Evolutionary conservation across 2,113 vertebrate genomes (phyloP), one percentile per base, ranked within the genome.

Genomic region (Mormoops blainvillei): DNA sequence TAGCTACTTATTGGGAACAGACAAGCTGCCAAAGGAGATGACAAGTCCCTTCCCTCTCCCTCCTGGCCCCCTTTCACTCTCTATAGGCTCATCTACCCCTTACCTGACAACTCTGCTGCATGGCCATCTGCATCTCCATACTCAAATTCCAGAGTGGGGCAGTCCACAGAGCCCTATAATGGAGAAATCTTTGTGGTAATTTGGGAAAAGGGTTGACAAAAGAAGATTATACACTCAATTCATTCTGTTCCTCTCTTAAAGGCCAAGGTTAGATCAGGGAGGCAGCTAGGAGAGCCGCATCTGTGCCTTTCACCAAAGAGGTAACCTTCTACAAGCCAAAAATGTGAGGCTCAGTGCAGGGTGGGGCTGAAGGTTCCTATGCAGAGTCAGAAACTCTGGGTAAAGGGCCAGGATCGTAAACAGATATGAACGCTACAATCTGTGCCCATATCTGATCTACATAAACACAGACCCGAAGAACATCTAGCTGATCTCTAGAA

Each of bases 111-210:
- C 97, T 99, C 99, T 0, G 99, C 97, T 0, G 98, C 98, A 8
- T 99, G 98, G 3, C 98, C 93, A 88, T 99, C 99, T 0, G 99
- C 97, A 70, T 99, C 99, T 38, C 99, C 99, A 20, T 99, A 99
- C 52, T 99, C 99, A 48, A 99, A 99, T 97, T 99, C 99, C 98
- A 99, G 98, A 98, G 98, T 99, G 68, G 99, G 99, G 70, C 99
- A 99, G 97, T 99, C 99, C 98, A 99, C 98, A 8, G 99, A 99
- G 96, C 99, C 99, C 99, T 99, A 98, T 0, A 92, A 98, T 38
- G 88, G 63, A 89, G 19, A 58, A 73, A 74, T 19, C 0, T 80
- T 86, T 77, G 83, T 38, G 63, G 63, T 77, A 89, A 80, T 63
- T 76, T 68, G 67, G 68, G 67, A 11, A 94, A 78, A 48, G 33